Evolutionary conservation across 2,888 invertebrate species (phyloP).

Genomic region (Platynereis dumerilii): DNA sequence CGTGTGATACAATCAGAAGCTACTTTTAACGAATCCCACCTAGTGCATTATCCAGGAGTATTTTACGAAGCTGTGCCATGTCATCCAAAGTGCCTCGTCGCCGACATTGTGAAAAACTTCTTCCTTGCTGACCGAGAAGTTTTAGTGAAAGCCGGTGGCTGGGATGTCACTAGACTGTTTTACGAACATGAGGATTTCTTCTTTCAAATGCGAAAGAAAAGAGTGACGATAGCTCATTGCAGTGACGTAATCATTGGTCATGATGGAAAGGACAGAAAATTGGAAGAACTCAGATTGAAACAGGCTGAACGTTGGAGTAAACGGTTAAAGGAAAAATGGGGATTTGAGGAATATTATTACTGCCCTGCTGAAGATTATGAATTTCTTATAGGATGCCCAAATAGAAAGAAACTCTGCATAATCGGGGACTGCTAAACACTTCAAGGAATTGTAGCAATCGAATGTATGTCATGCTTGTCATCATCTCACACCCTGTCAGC

Average conservation of each 20-base stretch:
- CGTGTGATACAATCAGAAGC: not conserved
- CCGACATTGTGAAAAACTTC: not conserved
- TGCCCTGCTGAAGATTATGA: too few species aligned
- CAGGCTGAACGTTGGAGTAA: not conserved
- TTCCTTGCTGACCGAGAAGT: not conserved
- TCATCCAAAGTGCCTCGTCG: not conserved
- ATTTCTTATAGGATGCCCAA: too few species aligned
- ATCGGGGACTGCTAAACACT: too few species aligned
- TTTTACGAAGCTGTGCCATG: not conserved
- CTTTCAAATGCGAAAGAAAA: not conserved
- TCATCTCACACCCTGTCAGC: too few species aligned
- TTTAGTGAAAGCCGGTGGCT: conserved; percentile 2
- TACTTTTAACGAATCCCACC: too few species aligned
- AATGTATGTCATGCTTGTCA: too few species aligned
- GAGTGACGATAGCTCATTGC: not conserved
- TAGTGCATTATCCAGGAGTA: not conserved
- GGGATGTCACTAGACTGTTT: not conserved
- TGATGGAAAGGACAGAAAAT: not conserved
- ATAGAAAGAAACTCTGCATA: too few species aligned
- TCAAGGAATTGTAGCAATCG: too few species aligned
- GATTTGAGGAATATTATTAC: not conserved
- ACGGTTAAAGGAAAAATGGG: not conserved
- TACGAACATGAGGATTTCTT: conserved; percentile 6
- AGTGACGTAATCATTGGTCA: not conserved
- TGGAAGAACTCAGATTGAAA: not conserved